Base-by-base conservation (phyloP, 2,797 vertebrate species). In the Chiloscyllium punctatum region DNA sequence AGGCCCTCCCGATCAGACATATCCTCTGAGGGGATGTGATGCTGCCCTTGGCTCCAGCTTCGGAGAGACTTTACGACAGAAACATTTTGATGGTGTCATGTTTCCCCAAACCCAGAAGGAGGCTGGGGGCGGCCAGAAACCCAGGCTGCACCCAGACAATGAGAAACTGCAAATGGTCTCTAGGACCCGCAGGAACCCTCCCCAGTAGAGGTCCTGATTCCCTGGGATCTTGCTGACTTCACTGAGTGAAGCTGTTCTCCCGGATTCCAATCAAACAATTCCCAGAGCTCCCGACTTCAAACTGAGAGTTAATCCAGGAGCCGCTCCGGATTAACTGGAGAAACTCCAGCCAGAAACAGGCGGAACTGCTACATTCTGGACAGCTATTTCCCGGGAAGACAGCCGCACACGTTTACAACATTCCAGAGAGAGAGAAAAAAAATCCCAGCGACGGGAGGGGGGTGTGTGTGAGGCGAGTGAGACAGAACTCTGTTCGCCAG, bases 341-440 rank as follows among this genome's bases (percentile, higher is more conserved):
- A 15, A 84, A 84, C 5, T 42, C 37, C 2, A 42, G 18, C 7
- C n/a, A 2, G 33, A 16, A 25, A 33, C 4, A 91, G 88, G 33
- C 62, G 88, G 88, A 92, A 90, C 90, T 62, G 88, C 88, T 0
- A 9, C 8, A 57, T 91, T 53, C 48, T 5, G 4, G 90, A 6
- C 77, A 79, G 71, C 71, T 69, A 95, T 95, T n/a, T 95, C 79
- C 95, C 57, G 48, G 33, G 91, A 95, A 95, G 95, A 95, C 96
- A 66, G 88, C 96, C 95, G 97, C 97, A 98, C 98, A 98, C 98
- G 98, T 98, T 97, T 97, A 97, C 98, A 98, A 96, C 97, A 97
- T 97, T 97, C 97, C 90, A 68, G 57, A 92, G 57, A 23, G 4
- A 62, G 57, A 62, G 57, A 62, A 62, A 33, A 57, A 57, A 15